Conservation (phyloP, 2,113 vertebrate species). For the Megalops atlanticus region DNA sequence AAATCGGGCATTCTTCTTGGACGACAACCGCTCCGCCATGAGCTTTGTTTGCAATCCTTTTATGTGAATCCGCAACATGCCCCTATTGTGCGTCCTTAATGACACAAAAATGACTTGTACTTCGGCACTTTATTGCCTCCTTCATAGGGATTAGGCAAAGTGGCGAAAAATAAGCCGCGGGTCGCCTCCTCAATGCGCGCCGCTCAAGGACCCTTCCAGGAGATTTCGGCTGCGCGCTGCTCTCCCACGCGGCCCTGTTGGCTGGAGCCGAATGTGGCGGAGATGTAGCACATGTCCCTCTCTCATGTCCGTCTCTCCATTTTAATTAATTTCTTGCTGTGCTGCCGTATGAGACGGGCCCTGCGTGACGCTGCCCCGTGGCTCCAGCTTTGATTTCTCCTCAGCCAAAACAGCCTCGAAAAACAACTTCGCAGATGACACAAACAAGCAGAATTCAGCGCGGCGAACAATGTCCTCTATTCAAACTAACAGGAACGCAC, state of each 20-base stretch:
- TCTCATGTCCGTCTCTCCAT: slow-evolving; percentile 36
- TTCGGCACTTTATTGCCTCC: not conserved
- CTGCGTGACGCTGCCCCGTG: slow-evolving; percentile 25
- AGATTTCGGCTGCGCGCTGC: not conserved
- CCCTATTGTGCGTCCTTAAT: not conserved
- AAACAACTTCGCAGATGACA: not conserved
- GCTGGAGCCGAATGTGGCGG: not conserved
- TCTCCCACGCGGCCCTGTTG: not conserved
- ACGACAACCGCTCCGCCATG: not conserved
- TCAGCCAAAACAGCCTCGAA: not conserved
- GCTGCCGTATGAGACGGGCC: slow-evolving; percentile 41
- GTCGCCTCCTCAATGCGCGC: not conserved
- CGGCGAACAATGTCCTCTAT: not conserved
- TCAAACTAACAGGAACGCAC: not conserved
- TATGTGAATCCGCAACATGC: slow-evolving; percentile 15
- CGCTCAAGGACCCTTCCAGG: slow-evolving; percentile 22
- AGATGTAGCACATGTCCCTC: slow-evolving; percentile 26
- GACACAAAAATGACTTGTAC: not conserved
- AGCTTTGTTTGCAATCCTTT: slow-evolving; percentile 12
- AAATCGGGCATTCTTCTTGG: not conserved
- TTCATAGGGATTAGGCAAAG: not conserved
- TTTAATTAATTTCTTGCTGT: slow-evolving; percentile 49
- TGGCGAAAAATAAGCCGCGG: not conserved
- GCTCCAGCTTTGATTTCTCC: slow-evolving; percentile 15
- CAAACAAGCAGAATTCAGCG: not conserved